Evolutionary conservation across 2,888 invertebrate species (phyloP), one percentile per base, ranked within the genome.

Genomic region (Sesamia inferens): DNA sequence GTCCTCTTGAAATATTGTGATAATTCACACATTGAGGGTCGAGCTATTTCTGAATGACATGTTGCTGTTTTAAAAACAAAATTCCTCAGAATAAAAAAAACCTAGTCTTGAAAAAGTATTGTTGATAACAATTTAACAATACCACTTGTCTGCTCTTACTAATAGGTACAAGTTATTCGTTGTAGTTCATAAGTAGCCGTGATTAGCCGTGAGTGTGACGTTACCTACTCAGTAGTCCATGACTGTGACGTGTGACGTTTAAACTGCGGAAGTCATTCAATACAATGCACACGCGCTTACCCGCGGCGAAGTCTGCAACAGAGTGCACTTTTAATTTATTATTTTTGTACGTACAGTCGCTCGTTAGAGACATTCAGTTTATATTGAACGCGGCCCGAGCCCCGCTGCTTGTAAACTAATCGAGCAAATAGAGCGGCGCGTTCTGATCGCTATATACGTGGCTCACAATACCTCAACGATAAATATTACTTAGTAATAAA

Each of bases 331-430:
- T 68, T 54, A 68, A 75, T 55, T 70, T 62, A 62, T 68, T 68
- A 71, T 51, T 31, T 31, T 31, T 31, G 51, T 68, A 64, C 16
- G 70, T 19, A 3, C 31, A 59, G 24, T 42, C 22, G 47, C 74
- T 81, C 67, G 75, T 71, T 79, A 59, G 81, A 48, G 78, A 63
- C 81, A 59, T 80, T 76, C 84, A 83, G 81, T 80, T 81, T 80
- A 81, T 62, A 74, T 11, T 31, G 59, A 58, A 61, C 22, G 59
- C 10, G 5, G 64, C n/a, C 19, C 57, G 57, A 54, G 14, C 55
- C 10, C 66, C 67, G 39, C 67, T 44, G 10, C 74, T 78, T 67
- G 80, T 69, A 67, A 83, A 69, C 48, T 58, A 14, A 22, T 42
- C 22, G 44, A 39, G 42, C 22, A 13, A 24, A 54, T 47, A 57